Evolutionary conservation across 1,140 invertebrate species (phyloP).

Genomic region (Anastrepha ludens): DNA sequence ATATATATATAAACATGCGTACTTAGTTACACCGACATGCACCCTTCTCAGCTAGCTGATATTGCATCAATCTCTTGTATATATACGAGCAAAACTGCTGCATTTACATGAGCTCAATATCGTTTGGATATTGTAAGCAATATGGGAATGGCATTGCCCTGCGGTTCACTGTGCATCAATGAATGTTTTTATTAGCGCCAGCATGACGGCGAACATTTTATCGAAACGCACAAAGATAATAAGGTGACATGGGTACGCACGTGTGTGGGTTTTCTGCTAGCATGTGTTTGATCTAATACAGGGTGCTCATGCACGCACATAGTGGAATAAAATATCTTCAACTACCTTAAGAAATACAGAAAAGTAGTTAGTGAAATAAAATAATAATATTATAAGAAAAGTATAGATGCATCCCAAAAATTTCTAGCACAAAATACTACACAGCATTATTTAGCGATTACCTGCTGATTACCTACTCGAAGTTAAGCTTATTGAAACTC

Average conservation of each 20-base stretch:
- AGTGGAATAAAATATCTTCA: no score
- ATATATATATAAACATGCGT: not conserved
- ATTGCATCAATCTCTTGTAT: not conserved
- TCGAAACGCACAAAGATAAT: not conserved
- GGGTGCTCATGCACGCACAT: no score
- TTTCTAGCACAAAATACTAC: no score
- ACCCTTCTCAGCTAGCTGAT: not conserved
- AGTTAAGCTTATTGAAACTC: no score
- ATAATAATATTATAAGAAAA: no score
- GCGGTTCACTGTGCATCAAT: not conserved
- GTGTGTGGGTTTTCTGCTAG: no score
- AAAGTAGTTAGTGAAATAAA: no score
- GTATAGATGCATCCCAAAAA: no score
- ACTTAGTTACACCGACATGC: not conserved
- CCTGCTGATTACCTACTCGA: no score
- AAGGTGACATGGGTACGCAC: not conserved
- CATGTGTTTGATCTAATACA: no score
- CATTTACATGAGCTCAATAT: not conserved
- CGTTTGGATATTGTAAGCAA: not conserved
- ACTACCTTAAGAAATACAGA: no score
- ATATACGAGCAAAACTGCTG: not conserved
- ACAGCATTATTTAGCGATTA: no score
- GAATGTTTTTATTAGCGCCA: constrained; percentile 9
- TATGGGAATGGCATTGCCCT: not conserved
- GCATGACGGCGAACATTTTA: not conserved